Conservation (phyloP, 2,113 vertebrate species). For the Erythrocebus patas region DNA sequence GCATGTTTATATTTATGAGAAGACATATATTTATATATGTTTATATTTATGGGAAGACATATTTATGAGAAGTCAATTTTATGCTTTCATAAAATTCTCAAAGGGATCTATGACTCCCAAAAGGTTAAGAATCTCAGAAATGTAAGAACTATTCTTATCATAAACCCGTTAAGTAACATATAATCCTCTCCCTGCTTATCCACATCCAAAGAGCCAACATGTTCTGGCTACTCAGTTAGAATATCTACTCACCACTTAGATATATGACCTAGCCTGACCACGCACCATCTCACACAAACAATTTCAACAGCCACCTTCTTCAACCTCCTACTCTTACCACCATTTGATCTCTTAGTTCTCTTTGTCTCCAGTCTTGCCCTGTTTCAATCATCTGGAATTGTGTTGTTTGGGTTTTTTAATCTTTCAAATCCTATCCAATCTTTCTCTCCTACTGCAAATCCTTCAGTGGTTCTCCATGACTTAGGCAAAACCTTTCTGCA, state of each 20-base stretch:
- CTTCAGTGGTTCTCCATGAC: not conserved
- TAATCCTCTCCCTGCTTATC: not conserved
- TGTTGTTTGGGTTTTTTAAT: not conserved
- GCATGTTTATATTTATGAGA: not conserved
- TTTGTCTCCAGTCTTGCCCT: not conserved
- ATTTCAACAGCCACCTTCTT: too few relatives aligned
- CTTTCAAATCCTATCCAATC: not conserved
- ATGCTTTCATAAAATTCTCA: not conserved
- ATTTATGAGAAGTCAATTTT: too few relatives aligned
- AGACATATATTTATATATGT: not conserved
- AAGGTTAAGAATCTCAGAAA: not conserved
- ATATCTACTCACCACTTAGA: not conserved
- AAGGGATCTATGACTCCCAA: not conserved
- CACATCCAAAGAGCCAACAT: not conserved
- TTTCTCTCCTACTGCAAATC: not conserved
- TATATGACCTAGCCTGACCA: not conserved
- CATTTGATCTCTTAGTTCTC: not conserved
- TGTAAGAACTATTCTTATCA: not conserved
- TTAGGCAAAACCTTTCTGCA: not conserved
- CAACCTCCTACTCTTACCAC: rapidly evolving
- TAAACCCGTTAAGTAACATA: not conserved
- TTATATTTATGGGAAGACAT: not conserved
- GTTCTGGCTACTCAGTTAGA: not conserved
- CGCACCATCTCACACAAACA: not conserved
- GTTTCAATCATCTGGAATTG: not conserved